Percentiles rank a stretch among this genome's conserved stretches.
Conservation (phyloP, 2,888 invertebrate species). For the Aleiodes testaceus region DNA sequence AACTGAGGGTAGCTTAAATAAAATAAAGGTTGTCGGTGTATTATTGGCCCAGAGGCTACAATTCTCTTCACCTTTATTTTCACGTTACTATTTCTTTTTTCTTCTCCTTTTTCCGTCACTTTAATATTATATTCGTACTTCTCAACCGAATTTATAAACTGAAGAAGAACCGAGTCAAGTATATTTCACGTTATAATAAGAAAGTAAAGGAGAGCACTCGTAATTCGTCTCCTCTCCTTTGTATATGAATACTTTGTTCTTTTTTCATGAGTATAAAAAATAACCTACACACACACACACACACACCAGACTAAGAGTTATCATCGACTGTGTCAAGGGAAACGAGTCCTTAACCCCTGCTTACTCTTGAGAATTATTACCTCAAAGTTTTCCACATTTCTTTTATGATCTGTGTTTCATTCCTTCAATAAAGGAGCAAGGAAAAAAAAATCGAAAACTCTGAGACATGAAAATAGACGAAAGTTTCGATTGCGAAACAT, state of each 20-base stretch:
- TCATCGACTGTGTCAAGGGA: conserved; percentile 37
- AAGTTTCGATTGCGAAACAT: background rate
- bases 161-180: conserved; percentile 45
- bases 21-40: conserved; percentile 70
- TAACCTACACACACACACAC: conserved; percentile 32
- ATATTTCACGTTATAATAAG: conserved; percentile 54
- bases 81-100: conserved; percentile 30
- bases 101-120: conserved; percentile 26
- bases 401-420: conserved; percentile 30
- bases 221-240: conserved; percentile 8
- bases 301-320: conserved; percentile 41
- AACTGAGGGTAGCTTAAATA: conserved; percentile 70
- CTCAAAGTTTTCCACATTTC: conserved; percentile 40
- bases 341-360: conserved; percentile 30
- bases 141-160: conserved; percentile 49
- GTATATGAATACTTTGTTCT: conserved; percentile 3
- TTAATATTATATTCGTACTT: conserved; percentile 33
- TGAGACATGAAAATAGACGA: too few relatives aligned
- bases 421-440: background rate
- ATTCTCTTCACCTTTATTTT: conserved; percentile 54
- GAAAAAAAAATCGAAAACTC: background rate
- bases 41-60: conserved; percentile 64
- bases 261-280: conserved; percentile 19
- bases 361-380: conserved; percentile 47
- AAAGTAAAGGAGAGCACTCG: conserved; percentile 36